phyloP scores from a whole-genome alignment of 2,888 invertebrate genomes.

The Poecilus cupreus region DNA sequence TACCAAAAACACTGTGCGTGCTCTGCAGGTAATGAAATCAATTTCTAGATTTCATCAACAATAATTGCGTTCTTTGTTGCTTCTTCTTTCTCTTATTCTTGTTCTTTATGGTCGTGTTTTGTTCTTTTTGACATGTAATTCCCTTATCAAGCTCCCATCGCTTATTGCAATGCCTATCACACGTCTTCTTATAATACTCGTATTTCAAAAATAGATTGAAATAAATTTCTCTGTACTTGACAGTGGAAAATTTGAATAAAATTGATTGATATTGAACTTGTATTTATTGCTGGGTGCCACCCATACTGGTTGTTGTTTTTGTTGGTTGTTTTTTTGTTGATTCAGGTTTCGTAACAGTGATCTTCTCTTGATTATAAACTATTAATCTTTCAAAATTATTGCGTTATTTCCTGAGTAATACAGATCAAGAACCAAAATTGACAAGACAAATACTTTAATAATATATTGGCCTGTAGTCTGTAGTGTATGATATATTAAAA shows the following conservation, averaged over 20 bases:
- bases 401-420: no score
- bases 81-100: not conserved
- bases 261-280: not conserved
- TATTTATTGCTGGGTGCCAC: not conserved
- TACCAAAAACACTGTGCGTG: constrained; percentile 7
- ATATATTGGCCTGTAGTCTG: no score
- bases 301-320: not conserved
- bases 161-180: constrained; percentile 34
- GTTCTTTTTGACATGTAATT: constrained; percentile 40
- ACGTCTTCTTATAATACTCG: constrained; percentile 37
- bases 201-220: constrained; percentile 9
- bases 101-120: constrained; percentile 19
- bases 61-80: constrained; percentile 39
- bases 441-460: no score
- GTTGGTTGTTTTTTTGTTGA: not conserved
- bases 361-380: no score
- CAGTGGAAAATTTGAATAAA: constrained; percentile 5
- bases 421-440: no score
- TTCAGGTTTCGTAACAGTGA: no score
- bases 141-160: constrained; percentile 16
- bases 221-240: not conserved
- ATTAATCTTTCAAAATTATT: no score
- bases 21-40: constrained; percentile 14
- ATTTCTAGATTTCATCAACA: constrained; percentile 41
- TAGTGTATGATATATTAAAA: no score